Conservation (phyloP, 2,797 vertebrate genomes). For the Sus cebifrons region DNA sequence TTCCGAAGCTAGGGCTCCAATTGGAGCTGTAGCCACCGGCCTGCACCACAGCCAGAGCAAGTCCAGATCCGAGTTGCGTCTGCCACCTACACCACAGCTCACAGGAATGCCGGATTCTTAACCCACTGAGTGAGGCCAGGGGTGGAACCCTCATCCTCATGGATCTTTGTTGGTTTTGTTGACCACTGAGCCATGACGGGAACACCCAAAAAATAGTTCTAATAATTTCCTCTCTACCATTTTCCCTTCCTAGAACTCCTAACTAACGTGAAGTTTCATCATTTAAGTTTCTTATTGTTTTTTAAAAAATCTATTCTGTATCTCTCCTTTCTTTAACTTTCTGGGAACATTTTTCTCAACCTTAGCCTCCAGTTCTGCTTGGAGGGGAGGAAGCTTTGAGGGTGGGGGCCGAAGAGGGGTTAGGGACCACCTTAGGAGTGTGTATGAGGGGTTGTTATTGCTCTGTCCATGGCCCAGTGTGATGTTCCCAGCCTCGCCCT, state of each 20-base stretch:
- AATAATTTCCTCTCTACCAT: background rate
- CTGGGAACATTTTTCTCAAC: background rate
- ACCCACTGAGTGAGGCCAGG: too few relatives aligned
- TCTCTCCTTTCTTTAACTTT: background rate
- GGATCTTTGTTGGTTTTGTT: too few relatives aligned
- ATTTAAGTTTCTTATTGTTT: background rate
- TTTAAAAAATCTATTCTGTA: background rate
- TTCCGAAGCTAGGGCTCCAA: too few relatives aligned
- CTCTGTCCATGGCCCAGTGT: background rate
- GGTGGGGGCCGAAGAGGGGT: background rate
- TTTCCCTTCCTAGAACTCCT: background rate
- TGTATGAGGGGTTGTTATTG: background rate
- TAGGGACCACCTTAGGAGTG: background rate
- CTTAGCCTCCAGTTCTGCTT: background rate
- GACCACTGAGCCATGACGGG: too few relatives aligned
- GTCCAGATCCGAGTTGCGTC: too few relatives aligned
- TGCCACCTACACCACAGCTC: too few relatives aligned
- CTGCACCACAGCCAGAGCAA: too few relatives aligned
- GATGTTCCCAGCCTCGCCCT: background rate
- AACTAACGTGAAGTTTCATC: background rate
- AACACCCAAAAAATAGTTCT: background rate
- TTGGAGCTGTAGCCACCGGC: too few relatives aligned
- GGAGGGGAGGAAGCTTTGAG: background rate
- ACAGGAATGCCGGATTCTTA: too few relatives aligned
- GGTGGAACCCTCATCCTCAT: too few relatives aligned